Conservation (phyloP, 2,797 vertebrate species). For the Pseudomugil gertrudae region DNA sequence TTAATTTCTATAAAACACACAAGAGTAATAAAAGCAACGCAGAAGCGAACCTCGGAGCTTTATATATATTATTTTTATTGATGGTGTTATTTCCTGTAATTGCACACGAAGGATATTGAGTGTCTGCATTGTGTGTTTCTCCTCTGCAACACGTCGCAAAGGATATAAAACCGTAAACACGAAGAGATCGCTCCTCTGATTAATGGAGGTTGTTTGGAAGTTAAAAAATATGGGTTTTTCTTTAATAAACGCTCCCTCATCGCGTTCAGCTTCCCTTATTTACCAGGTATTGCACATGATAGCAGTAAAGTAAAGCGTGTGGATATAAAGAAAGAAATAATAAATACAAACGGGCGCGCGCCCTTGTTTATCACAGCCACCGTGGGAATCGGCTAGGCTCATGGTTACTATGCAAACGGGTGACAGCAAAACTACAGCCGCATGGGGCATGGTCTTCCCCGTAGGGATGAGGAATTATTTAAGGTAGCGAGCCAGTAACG, state of each 20-base stretch:
- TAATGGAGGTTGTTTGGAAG: slow-evolving; percentile 9
- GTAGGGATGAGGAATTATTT: slow-evolving; percentile 43
- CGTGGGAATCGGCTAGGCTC: slow-evolving; percentile 16
- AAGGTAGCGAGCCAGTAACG: slow-evolving; percentile 46
- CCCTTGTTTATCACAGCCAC: slow-evolving; percentile 24
- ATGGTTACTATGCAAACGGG: slow-evolving; percentile 60
- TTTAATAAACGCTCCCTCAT: background rate
- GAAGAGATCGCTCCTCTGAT: background rate
- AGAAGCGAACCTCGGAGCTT: no score
- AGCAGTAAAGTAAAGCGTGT: background rate
- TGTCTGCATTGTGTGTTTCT: background rate
- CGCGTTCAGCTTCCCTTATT: background rate
- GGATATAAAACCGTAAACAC: background rate
- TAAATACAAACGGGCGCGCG: no score
- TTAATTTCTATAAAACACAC: background rate
- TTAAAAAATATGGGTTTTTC: background rate
- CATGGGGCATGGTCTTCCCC: slow-evolving; percentile 42
- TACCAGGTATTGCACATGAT: background rate
- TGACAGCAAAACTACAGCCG: slow-evolving; percentile 50
- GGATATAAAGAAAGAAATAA: background rate
- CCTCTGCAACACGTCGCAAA: slow-evolving; percentile 7
- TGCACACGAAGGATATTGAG: slow-evolving; percentile 25
- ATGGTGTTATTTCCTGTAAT: no score
- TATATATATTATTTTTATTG: no score
- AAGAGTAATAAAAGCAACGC: background rate